These are phyloP conservation scores for Polyommatus iphigenia DNA, from an alignment of 2,888 invertebrate genomes.

Conservation along the genomic window DNA sequence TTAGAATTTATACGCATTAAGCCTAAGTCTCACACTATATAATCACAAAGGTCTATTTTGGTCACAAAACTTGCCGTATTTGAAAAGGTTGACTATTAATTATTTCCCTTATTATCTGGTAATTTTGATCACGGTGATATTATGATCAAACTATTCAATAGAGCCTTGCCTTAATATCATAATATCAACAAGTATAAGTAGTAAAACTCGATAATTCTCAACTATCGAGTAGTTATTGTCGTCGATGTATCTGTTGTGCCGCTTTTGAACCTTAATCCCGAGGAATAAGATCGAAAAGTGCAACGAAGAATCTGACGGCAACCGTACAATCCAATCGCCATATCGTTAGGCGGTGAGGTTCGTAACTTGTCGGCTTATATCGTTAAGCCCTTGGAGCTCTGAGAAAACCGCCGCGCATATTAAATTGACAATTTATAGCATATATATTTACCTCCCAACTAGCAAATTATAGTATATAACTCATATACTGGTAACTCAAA, in stretches of 20 bases:
- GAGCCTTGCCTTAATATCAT: not conserved
- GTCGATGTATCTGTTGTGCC: not conserved
- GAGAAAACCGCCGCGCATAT: conserved; percentile 45
- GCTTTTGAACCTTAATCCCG: not conserved
- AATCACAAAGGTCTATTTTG: not conserved
- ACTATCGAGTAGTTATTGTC: not conserved
- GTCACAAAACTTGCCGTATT: no score
- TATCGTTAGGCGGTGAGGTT: conserved; percentile 46
- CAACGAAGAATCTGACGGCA: not conserved
- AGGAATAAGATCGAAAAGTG: not conserved
- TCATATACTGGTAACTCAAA: no score
- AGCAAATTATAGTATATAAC: no score
- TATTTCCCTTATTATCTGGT: no score
- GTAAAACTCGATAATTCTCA: not conserved
- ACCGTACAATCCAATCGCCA: conserved; percentile 42
- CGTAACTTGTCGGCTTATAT: conserved; percentile 55
- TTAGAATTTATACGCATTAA: not conserved
- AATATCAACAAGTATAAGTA: not conserved
- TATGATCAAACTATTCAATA: no score
- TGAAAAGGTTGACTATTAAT: no score
- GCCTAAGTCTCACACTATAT: not conserved
- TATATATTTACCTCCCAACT: no score
- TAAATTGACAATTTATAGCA: no score
- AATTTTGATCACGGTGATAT: no score
- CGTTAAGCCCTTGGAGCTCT: conserved; percentile 51